phyloP scores from a whole-genome alignment of 2,888 invertebrate genomes.

The Gortyna flavago region DNA sequence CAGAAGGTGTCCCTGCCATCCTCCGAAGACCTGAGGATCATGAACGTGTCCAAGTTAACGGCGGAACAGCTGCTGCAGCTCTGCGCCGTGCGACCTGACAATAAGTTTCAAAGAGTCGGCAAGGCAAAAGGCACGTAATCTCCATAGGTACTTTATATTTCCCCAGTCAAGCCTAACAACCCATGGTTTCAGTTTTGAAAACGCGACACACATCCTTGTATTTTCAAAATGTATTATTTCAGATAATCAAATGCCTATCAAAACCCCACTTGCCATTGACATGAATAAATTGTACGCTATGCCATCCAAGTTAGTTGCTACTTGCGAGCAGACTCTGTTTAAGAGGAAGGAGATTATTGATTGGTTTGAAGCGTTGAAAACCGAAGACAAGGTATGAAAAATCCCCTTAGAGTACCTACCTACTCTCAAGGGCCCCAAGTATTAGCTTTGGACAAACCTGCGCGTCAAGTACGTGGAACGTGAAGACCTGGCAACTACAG shows the following conservation, averaged over 20 bases:
- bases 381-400: conserved; percentile 74
- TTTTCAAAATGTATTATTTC: conserved; percentile 10
- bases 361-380: conserved; percentile 79
- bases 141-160: background rate
- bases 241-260: conserved; percentile 51
- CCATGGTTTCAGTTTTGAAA: background rate
- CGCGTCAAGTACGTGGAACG: no score
- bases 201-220: background rate
- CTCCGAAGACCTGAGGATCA: conserved; percentile 79
- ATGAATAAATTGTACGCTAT: conserved; percentile 78
- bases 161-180: background rate
- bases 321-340: conserved; percentile 80
- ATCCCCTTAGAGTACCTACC: background rate
- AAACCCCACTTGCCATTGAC: conserved; percentile 69
- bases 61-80: conserved; percentile 81
- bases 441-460: background rate
- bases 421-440: background rate
- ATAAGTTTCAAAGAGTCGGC: conserved; percentile 27
- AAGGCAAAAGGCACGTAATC: conserved; percentile 13
- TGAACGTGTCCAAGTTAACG: conserved; percentile 81
- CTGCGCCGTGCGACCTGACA: conserved; percentile 68
- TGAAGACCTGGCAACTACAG: no score
- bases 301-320: conserved; percentile 78
- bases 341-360: conserved; percentile 83
- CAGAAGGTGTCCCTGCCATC: conserved; percentile 75